Conservation (phyloP, 2,888 invertebrate species). For the Hemistola chrysoprasaria region DNA sequence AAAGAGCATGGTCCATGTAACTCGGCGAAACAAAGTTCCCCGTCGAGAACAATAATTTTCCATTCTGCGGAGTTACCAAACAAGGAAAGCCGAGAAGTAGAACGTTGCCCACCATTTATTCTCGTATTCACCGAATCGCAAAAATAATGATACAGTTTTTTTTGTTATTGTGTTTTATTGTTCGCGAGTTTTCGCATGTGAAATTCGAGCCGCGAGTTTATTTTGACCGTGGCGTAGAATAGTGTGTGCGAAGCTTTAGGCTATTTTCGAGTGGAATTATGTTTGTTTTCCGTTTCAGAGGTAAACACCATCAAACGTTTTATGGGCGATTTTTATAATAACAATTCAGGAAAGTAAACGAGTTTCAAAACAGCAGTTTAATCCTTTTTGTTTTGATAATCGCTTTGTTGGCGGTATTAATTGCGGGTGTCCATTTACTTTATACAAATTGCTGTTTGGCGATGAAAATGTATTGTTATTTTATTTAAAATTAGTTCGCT, state of each 20-base stretch:
- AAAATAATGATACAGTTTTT: slow-evolving; percentile 42
- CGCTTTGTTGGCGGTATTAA: neutral
- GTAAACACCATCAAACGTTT: slow-evolving; percentile 1
- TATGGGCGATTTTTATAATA: neutral
- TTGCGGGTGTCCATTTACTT: neutral
- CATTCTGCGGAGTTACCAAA: slow-evolving; percentile 37
- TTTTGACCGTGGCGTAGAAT: no score
- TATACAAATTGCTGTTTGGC: no score
- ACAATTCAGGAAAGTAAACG: neutral
- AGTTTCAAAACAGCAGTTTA: neutral
- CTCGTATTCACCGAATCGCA: slow-evolving; percentile 33
- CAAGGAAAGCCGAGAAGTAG: slow-evolving; percentile 38
- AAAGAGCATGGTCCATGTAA: slow-evolving; percentile 22
- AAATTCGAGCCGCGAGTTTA: no score
- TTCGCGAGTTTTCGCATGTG: slow-evolving; percentile 30
- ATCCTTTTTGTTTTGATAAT: slow-evolving; percentile 6
- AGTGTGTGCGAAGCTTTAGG: no score
- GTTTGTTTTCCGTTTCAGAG: slow-evolving; percentile 6
- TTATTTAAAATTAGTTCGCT: no score
- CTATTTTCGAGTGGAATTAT: neutral
- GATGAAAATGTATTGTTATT: no score
- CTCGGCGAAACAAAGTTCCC: slow-evolving; percentile 34
- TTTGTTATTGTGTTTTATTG: slow-evolving; percentile 21
- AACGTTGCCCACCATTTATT: slow-evolving; percentile 22
- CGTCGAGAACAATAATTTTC: slow-evolving; percentile 40